These are phyloP conservation scores for Notamacropus eugenii DNA, from an alignment of 2,797 vertebrate species.

Conservation along the genomic window DNA sequence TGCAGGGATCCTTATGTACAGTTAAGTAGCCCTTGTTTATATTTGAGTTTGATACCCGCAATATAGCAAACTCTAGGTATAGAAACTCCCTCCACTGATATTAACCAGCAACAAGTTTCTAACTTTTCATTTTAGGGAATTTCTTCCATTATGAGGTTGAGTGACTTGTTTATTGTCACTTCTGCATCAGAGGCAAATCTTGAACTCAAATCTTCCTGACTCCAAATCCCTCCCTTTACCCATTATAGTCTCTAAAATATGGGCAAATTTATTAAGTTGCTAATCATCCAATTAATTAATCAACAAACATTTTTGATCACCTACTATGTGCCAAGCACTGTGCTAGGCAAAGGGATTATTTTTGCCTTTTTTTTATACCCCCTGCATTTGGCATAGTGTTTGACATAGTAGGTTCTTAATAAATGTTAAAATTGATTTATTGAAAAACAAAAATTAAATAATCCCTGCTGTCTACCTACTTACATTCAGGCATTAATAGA, in stretches of 20 bases:
- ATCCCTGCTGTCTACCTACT: background rate
- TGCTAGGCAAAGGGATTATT: background rate
- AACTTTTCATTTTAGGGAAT: background rate
- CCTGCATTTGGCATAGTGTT: background rate
- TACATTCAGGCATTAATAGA: background rate
- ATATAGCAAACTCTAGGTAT: background rate
- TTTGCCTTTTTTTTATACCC: background rate
- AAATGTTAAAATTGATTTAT: background rate
- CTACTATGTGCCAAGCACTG: background rate
- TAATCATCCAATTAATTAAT: background rate
- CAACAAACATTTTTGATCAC: background rate
- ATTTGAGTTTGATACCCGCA: background rate
- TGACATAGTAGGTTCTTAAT: background rate
- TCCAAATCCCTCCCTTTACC: background rate
- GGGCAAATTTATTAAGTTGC: background rate
- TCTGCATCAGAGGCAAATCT: background rate
- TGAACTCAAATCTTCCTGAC: background rate
- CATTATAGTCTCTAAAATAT: background rate
- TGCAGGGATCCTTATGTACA: background rate
- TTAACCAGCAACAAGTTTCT: background rate
- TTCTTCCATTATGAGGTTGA: background rate
- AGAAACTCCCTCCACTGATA: background rate
- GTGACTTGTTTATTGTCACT: background rate
- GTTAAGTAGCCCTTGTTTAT: background rate
- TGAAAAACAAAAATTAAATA: background rate